Evolutionary conservation across 1,140 invertebrate genomes (phyloP), one percentile per base, ranked within the genome.

Genomic region (Streblospio benedicti): DNA sequence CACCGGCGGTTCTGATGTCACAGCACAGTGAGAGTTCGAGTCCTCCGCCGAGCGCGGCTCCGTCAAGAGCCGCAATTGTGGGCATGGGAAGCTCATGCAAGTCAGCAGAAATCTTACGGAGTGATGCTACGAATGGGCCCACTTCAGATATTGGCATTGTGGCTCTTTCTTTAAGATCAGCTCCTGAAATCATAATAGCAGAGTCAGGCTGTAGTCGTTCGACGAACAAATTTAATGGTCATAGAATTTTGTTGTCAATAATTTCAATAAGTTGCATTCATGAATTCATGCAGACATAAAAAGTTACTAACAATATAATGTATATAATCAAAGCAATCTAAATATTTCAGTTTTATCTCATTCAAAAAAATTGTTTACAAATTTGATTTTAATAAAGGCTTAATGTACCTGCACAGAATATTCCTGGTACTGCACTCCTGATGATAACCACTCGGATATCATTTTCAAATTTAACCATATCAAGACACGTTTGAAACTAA

Each of bases 61-160:
- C 96, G 78, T 99, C 95, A n/a, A 99, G 79, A 0, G 93, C 93
- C 9, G 91, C 90, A 70, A 99, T 94, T 0, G 93, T 90, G 0
- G 97, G 96, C 71, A 93, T 84, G 0, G 92, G 89, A 20, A 98
- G 71, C 45, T 87, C 83, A 66, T 91, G 85, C 27, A 98, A 77
- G 63, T 86, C 83, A 14, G 69, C 61, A 3, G 75, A 63, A n/a
- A 66, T 64, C 28, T 55, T 60, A 23, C 79, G 60, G 33, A 95
- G 71, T 23, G 83, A 83, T 20, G 82, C 77, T 0, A 97, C 92
- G 78, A 94, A 95, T 49, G 80, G 79, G n/a, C 78, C 81, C 0
- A 93, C 88, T 72, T 97, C 90, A 6, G 83, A 79, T 49, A 84
- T 79, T 4, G 81, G 78, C 89, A 99, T 93, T 69, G 82, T 82